Base-by-base conservation (phyloP, 2,888 invertebrate genomes). In the Cremastobaeus sp. region DNA sequence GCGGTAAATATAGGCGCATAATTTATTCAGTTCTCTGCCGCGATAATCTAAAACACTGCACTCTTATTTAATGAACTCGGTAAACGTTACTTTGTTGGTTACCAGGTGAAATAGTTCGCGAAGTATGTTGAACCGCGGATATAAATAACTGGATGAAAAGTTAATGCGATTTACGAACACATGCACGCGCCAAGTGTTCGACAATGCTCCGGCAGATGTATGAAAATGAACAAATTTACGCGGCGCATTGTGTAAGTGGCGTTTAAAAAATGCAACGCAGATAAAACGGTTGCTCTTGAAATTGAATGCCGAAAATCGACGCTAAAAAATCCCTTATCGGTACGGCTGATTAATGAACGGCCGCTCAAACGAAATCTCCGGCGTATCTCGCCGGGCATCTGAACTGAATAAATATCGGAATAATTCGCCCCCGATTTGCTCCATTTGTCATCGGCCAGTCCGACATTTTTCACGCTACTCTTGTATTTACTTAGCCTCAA, bases 131-230 rank as follows among this genome's bases (percentile, higher is more conserved):
- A 43, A 43, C 43, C 8, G 32, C n/a, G 21, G 55, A 32, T 57
- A 57, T 57, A 57, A 57, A 57, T 57, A 57, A 57, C 55, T 17
- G 30, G 15, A 57, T 57, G 32, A 57, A 57, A 57, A 30, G 32
- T 57, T 32, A 41, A 43, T 32, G 55, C 37, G 55, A 57, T 43
- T 43, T 34, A 14, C 30, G 20, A n/a, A n/a, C n/a, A 12, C 3
- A 52, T 0, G 32, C 15, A 48, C 18, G n/a, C n/a, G n/a, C n/a
- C n/a, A n/a, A n/a, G n/a, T n/a, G n/a, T n/a, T n/a, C n/a, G n/a
- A n/a, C n/a, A n/a, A n/a, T n/a, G n/a, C n/a, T n/a, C n/a, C n/a
- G n/a, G n/a, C n/a, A n/a, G n/a, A n/a, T n/a, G n/a, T n/a, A n/a
- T n/a, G n/a, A n/a, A n/a, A n/a, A n/a, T n/a, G n/a, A n/a, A n/a